Evolutionary conservation across 2,888 invertebrate species (phyloP), one percentile per base, ranked within the genome.

Genomic region (Oegoconia quadripuncta): DNA sequence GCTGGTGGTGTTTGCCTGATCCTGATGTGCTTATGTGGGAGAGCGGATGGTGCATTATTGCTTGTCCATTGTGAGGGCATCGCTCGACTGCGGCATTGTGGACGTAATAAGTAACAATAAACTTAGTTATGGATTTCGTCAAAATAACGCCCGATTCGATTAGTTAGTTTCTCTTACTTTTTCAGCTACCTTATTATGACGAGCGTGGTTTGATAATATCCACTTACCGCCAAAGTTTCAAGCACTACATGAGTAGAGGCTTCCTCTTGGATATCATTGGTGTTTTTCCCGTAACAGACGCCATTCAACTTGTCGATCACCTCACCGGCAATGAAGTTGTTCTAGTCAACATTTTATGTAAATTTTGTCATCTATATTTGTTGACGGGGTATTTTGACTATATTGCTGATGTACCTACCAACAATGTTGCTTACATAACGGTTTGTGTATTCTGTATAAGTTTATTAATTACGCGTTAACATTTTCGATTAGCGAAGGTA

Each of bases 281-380:
- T 0, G 49, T 55, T 0, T 14, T 70, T 0, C 79, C 80, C 0
- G 65, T 53, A 52, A 42, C 1, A 9, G 40, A 44, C 8, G 32
- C 66, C 1, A 7, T 23, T 4, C 7, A 23, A 23, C n/a, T 23
- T 7, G 9, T 4, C 9, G n/a, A 7, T n/a, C 4, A 23, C 6
- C n/a, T 66, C 0, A 44, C 9, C 7, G 35, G 13, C 2, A 42
- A 11, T 32, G 64, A 0, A 11, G 63, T 4, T 48, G 45, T 0
- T 33, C 11, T 20, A 3, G 3, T 12, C 3, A 16, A 26, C 72
- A 74, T 0, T 20, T 59, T 3, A 58, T 62, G 39, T 11, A 77
- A 76, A 52, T 78, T 67, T 22, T 55, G 73, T 1, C 79, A 79
- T 37, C 13, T 81, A 5, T 79, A 82, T 27, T 57, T 81, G 3